Conservation (phyloP, 2,797 vertebrate species). For the Buphagus erythrorhynchus region DNA sequence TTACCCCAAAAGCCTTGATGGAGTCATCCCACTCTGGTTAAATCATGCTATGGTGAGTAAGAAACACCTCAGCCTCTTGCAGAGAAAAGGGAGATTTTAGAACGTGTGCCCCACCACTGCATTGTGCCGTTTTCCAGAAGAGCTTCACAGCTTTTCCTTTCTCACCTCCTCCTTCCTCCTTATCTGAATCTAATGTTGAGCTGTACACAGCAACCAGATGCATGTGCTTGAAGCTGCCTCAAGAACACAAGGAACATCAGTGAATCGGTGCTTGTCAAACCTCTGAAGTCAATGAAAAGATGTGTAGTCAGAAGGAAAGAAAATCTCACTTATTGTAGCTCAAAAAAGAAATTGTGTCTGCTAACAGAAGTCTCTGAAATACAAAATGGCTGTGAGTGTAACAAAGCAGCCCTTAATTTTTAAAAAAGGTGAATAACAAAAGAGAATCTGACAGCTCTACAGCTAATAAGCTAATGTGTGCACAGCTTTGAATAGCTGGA, state of each 20-base stretch:
- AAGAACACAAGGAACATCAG: neutral
- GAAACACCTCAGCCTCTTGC: neutral
- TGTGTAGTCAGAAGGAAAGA: neutral
- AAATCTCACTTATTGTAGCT: neutral
- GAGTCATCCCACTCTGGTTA: conserved; percentile 85
- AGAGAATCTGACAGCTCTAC: neutral
- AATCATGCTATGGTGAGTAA: conserved; percentile 90
- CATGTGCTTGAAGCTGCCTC: neutral
- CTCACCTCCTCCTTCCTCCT: neutral
- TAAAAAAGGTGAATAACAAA: conserved; percentile 15
- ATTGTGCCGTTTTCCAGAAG: neutral
- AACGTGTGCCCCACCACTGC: neutral
- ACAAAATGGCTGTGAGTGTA: neutral
- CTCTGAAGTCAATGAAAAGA: conserved; percentile 30
- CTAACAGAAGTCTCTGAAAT: neutral
- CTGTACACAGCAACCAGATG: neutral
- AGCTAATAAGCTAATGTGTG: neutral
- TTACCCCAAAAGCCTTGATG: conserved; percentile 85
- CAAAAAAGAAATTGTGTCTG: conserved; percentile 11
- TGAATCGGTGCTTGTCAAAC: neutral
- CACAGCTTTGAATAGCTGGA: neutral
- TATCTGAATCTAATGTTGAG: neutral
- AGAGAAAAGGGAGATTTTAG: neutral
- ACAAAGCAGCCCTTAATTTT: conserved; percentile 18
- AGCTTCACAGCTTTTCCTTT: neutral